Evolutionary conservation across 2,113 vertebrate species (phyloP).

Genomic region (Otus sunia): DNA sequence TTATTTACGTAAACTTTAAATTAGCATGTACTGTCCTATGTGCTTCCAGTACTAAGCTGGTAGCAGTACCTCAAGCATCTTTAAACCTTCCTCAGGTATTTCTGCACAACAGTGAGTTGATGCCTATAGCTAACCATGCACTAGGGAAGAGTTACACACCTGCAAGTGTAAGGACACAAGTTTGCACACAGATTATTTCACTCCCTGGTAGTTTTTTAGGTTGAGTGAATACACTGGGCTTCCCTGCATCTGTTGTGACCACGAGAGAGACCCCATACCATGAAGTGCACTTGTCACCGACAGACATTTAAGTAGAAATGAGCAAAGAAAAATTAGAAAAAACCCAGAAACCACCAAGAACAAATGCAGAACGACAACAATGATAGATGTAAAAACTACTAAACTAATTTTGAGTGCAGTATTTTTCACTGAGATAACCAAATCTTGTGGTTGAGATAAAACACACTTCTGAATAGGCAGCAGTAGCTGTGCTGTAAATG

Average conservation of each 20-base stretch:
- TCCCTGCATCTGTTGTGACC: neutral
- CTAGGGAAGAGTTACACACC: neutral
- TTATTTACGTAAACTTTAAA: neutral
- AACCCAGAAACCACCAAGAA: neutral
- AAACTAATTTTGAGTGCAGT: neutral
- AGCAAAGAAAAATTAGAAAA: neutral
- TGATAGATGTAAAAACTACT: neutral
- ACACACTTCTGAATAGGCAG: neutral
- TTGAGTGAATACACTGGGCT: neutral
- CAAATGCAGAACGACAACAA: neutral
- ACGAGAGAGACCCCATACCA: fast-evolving
- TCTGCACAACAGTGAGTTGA: neutral
- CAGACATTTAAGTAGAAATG: neutral
- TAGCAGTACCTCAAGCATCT: neutral
- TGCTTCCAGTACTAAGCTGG: neutral
- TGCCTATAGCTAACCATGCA: neutral
- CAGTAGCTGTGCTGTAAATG: neutral
- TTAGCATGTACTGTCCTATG: neutral
- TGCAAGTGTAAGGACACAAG: neutral
- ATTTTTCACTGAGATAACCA: neutral
- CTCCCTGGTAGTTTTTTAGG: neutral
- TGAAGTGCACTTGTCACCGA: neutral
- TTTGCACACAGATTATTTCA: neutral
- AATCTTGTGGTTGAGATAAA: neutral
- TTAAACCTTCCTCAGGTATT: neutral